Evolutionary conservation across 2,113 vertebrate genomes (phyloP).

Genomic region (Pseudolaguvia tuberculata): DNA sequence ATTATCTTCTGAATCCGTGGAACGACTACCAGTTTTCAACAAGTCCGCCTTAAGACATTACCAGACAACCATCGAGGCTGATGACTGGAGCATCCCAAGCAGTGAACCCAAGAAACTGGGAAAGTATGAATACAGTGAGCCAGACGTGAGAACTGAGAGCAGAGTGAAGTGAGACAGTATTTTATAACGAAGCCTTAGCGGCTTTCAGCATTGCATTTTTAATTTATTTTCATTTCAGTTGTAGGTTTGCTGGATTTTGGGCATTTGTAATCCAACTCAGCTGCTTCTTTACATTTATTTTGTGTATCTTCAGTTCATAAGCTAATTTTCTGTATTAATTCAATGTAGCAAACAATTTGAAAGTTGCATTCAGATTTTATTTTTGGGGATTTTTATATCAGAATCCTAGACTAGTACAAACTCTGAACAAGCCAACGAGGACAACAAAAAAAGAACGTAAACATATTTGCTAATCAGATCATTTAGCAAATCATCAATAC

Average conservation of each 20-base stretch:
- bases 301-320: background rate
- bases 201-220: background rate
- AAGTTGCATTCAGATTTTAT: background rate
- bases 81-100: constrained; percentile 95
- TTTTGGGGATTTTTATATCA: too few relatives aligned
- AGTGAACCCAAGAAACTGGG: constrained; percentile 81
- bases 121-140: constrained; percentile 66
- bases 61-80: constrained; percentile 78
- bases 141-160: constrained; percentile 46
- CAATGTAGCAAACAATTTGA: background rate
- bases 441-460: background rate
- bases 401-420: background rate
- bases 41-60: constrained; percentile 91
- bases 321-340: constrained; percentile 8
- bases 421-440: background rate
- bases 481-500: background rate
- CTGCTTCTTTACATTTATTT: background rate
- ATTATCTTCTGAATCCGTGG: constrained; percentile 88
- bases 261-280: constrained; percentile 27
- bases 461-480: background rate
- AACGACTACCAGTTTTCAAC: constrained; percentile 96
- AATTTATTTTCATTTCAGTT: constrained; percentile 2
- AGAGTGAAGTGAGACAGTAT: constrained; percentile 5
- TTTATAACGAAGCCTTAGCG: background rate
- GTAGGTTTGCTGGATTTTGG: constrained; percentile 26